Percentiles rank a stretch among this genome's conserved stretches.
These are phyloP conservation scores for Ophonus ardosiacus DNA, from an alignment of 2,888 invertebrate genomes.

Conservation along the genomic window DNA sequence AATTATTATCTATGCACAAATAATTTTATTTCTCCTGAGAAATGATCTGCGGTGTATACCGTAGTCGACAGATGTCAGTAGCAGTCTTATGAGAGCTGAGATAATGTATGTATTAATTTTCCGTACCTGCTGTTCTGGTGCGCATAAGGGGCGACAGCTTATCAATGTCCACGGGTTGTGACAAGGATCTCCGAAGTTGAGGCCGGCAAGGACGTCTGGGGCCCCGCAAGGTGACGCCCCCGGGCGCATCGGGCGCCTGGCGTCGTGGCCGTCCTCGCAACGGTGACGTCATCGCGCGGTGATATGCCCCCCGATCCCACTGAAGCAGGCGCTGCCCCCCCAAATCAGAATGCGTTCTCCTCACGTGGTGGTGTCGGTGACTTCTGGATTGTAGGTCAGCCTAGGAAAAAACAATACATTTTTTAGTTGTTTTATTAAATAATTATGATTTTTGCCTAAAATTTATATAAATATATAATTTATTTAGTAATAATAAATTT, in stretches of 20 bases:
- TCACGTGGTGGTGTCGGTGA: conserved; percentile 76
- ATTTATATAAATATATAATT: no score
- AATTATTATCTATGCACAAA: no score
- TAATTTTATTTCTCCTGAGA: no score
- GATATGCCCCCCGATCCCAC: conserved; percentile 77
- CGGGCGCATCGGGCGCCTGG: conserved; percentile 73
- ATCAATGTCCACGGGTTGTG: conserved; percentile 83
- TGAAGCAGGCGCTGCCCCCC: conserved; percentile 78
- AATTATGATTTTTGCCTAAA: no score
- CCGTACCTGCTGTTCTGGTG: conserved; percentile 76
- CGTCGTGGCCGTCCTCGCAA: conserved; percentile 76
- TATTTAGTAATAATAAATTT: no score
- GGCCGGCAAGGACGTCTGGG: conserved; percentile 68
- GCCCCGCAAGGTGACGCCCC: conserved; percentile 69
- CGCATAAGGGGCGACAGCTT: conserved; percentile 79
- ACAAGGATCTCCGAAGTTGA: conserved; percentile 79
- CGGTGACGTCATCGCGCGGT: conserved; percentile 76
- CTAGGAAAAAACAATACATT: conserved; percentile 70
- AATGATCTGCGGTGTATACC: no score
- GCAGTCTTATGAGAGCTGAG: no score
- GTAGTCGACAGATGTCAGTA: no score
- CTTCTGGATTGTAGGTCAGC: conserved; percentile 78
- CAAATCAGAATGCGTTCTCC: conserved; percentile 79
- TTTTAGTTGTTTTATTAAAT: no score
- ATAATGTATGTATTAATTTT: no score